phyloP scores from a whole-genome alignment of 2,888 invertebrate species.

The Eueremaeus valkanovi region DNA sequence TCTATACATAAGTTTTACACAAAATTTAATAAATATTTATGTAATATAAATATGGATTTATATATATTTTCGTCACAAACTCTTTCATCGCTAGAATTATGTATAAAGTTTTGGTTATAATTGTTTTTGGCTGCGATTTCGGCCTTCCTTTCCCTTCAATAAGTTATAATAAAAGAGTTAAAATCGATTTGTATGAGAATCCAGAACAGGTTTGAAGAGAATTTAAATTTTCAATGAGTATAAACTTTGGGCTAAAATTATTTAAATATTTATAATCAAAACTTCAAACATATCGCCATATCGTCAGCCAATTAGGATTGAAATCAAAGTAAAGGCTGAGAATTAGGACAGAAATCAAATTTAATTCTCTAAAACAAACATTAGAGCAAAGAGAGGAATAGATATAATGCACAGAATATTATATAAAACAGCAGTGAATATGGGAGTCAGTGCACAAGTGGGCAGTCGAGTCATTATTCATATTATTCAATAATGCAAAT shows the following conservation, averaged over 20 bases:
- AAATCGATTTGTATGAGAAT: too few species aligned
- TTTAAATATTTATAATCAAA: constrained; percentile 6
- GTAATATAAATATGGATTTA: not conserved
- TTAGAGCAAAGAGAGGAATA: constrained; percentile 17
- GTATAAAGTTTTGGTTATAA: too few species aligned
- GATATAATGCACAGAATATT: constrained; percentile 11
- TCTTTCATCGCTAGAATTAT: too few species aligned
- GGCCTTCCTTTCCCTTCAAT: too few species aligned
- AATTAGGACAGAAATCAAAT: constrained; percentile 16
- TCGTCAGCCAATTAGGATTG: constrained; percentile 8
- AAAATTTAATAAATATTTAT: constrained; percentile 1
- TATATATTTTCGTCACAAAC: too few species aligned
- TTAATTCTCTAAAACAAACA: constrained; percentile 34
- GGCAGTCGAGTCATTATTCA: constrained; percentile 35
- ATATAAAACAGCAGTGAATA: constrained; percentile 5
- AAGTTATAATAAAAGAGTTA: too few species aligned
- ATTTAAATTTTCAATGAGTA: too few species aligned
- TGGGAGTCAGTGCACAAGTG: constrained; percentile 24
- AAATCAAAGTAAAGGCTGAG: too few species aligned
- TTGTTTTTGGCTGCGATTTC: too few species aligned
- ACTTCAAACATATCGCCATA: not conserved
- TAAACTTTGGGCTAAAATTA: not conserved
- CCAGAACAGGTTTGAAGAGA: too few species aligned
- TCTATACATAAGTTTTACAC: not conserved
- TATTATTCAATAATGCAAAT: constrained; percentile 35